These are phyloP conservation scores for Sylvicola cinctus DNA, from an alignment of 2,888 invertebrate species.

Conservation along the genomic window DNA sequence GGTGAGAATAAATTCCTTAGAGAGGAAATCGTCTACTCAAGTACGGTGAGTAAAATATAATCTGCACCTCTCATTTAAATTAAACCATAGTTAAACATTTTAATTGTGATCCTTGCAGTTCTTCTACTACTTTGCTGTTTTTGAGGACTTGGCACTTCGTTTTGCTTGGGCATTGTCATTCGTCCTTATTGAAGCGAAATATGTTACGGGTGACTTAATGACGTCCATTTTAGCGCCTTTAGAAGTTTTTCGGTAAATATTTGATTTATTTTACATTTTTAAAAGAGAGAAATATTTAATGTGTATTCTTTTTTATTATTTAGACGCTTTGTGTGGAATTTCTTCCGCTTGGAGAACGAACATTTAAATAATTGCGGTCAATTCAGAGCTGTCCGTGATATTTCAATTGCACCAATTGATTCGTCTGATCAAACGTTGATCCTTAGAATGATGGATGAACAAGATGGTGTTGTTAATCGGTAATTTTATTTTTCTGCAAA, in stretches of 20 bases:
- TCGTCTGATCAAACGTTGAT: conserved; percentile 81
- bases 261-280: neutral
- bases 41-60: conserved; percentile 54
- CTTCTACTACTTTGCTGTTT: conserved; percentile 90
- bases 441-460: conserved; percentile 88
- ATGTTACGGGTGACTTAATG: conserved; percentile 61
- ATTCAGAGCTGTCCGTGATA: conserved; percentile 95
- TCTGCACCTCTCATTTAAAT: conserved; percentile 1
- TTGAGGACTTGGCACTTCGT: conserved; percentile 82
- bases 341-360: conserved; percentile 97
- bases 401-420: conserved; percentile 84
- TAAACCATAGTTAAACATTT: conserved; percentile 1
- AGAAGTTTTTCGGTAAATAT: conserved; percentile 63
- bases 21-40: conserved; percentile 89
- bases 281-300: conserved; percentile 1
- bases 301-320: conserved; percentile 1
- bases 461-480: conserved; percentile 68
- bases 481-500: conserved; percentile 9
- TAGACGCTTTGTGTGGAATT: conserved; percentile 96
- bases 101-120: no score
- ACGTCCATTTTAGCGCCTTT: conserved; percentile 62
- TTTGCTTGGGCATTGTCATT: conserved; percentile 87
- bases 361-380: conserved; percentile 98
- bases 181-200: conserved; percentile 57
- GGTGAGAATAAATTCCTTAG: conserved; percentile 80